Evolutionary conservation across 2,888 invertebrate species (phyloP).

Genomic region (Dryobota labecula): DNA sequence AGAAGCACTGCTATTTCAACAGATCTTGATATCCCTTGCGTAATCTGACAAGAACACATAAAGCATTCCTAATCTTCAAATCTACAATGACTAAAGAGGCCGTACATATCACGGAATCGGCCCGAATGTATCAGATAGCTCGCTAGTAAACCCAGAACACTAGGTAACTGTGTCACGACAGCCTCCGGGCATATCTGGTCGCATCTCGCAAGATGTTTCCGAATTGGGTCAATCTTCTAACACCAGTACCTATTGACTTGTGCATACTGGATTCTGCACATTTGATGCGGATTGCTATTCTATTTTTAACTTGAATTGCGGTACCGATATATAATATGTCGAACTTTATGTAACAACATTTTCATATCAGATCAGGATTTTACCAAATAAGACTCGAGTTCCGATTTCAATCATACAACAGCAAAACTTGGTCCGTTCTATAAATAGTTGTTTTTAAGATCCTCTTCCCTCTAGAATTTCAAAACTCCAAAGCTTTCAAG

Average conservation of each 20-base stretch:
- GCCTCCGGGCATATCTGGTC: constrained; percentile 58
- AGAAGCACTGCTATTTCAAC: not conserved
- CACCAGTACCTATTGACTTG: constrained; percentile 46
- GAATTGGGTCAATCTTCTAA: constrained; percentile 63
- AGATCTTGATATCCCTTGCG: constrained; percentile 5
- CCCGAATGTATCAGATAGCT: constrained; percentile 23
- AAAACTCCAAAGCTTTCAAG: constrained; percentile 50
- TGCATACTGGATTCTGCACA: constrained; percentile 38
- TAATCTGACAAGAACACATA: constrained; percentile 22
- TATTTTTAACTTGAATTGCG: constrained; percentile 36
- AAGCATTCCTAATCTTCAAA: constrained; percentile 25
- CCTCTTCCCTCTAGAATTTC: constrained; percentile 29
- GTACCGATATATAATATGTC: not conserved
- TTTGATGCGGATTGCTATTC: constrained; percentile 22
- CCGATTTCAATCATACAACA: constrained; percentile 15
- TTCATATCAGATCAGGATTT: not conserved
- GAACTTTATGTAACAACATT: constrained; percentile 11
- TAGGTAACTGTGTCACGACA: constrained; percentile 40
- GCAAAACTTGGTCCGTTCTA: not conserved
- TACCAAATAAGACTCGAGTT: not conserved
- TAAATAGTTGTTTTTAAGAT: constrained; percentile 30
- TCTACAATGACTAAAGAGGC: not conserved
- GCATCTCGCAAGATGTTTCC: constrained; percentile 58
- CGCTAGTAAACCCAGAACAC: constrained; percentile 5
- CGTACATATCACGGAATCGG: constrained; percentile 6